Evolutionary conservation across 2,797 vertebrate species (phyloP).

Genomic region (Pterois miles): DNA sequence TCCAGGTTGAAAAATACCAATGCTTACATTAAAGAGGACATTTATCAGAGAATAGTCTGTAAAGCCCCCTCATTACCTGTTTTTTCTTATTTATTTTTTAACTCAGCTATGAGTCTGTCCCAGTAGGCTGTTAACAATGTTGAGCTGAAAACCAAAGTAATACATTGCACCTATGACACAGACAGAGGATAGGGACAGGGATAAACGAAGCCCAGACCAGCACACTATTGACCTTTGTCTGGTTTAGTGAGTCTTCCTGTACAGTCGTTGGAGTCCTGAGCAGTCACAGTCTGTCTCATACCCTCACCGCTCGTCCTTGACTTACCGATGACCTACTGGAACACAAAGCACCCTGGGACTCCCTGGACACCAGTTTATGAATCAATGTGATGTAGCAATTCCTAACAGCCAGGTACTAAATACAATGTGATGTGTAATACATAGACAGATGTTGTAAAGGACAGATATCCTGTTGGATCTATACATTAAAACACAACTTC

Average conservation of each 20-base stretch:
- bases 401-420: neutral
- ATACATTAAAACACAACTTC: neutral
- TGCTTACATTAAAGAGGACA: neutral
- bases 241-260: conserved; percentile 4
- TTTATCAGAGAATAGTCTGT: neutral
- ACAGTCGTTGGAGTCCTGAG: neutral
- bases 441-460: neutral
- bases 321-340: neutral
- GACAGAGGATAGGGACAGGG: neutral
- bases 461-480: neutral
- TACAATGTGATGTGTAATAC: neutral
- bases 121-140: neutral
- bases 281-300: neutral
- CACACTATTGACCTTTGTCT: neutral
- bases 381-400: neutral
- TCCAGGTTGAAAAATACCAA: neutral
- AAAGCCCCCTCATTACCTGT: neutral
- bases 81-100: neutral
- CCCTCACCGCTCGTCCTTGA: neutral
- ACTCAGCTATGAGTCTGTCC: neutral
- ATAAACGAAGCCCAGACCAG: neutral
- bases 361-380: neutral
- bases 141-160: neutral
- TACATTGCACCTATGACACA: neutral
- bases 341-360: too few relatives aligned